Conservation (phyloP, 1,140 invertebrate species). For the Drosophila pachea region DNA sequence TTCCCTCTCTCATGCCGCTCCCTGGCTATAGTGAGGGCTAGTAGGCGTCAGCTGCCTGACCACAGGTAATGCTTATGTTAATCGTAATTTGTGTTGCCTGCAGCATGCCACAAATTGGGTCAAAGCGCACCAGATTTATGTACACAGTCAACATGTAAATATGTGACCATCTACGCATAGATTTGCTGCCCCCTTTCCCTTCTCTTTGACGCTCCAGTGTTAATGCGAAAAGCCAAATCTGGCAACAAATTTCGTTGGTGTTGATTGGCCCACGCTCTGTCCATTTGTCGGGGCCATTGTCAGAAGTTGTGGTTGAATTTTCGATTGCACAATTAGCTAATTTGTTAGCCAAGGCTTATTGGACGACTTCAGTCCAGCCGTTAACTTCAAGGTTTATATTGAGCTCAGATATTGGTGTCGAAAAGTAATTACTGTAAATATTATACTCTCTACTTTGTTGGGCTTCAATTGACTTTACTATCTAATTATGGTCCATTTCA, state of each 20-base stretch:
- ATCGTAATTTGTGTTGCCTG: conserved; percentile 47
- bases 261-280: conserved; percentile 19
- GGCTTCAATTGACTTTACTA: no score
- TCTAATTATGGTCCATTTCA: not conserved
- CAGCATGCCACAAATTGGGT: conserved; percentile 32
- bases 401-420: conserved; percentile 14
- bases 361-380: not conserved
- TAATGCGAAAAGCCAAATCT: conserved; percentile 18
- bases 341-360: conserved; percentile 22
- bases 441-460: not conserved
- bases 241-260: conserved; percentile 32
- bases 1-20: not conserved
- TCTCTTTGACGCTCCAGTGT: not conserved
- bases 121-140: conserved; percentile 59
- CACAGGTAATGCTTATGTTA: conserved; percentile 23
- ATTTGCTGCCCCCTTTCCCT: not conserved
- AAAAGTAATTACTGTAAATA: conserved; percentile 39
- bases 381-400: conserved; percentile 40
- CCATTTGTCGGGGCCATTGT: conserved; percentile 6
- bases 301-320: conserved; percentile 17
- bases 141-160: conserved; percentile 43
- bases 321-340: conserved; percentile 53
- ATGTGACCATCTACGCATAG: conserved; percentile 1
- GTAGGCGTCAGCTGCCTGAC: conserved; percentile 1
- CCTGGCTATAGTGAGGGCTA: no score